Conservation (phyloP, 2,113 vertebrate genomes). For the Leptodactylus fuscus region DNA sequence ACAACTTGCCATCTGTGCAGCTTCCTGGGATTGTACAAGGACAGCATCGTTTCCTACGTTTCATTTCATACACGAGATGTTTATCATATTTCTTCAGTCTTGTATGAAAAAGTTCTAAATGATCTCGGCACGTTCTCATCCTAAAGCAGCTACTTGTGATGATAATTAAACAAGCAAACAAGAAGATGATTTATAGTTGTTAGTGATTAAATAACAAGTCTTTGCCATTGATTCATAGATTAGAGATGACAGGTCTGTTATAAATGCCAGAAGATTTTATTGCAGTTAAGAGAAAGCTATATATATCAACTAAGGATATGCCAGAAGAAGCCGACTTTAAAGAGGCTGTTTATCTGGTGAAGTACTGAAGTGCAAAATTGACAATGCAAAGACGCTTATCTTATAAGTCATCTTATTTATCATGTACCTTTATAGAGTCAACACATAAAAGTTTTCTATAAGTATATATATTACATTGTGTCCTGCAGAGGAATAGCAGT, state of each 20-base stretch:
- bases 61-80: slow-evolving; percentile 7
- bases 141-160: slow-evolving; percentile 28
- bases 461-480: neutral
- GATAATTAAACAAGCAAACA: slow-evolving; percentile 54
- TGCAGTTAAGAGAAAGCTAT: slow-evolving; percentile 14
- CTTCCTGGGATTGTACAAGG: neutral
- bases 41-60: neutral
- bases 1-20: neutral
- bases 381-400: neutral
- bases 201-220: slow-evolving; percentile 44
- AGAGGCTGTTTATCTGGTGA: neutral
- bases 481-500: neutral
- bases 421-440: neutral
- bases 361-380: slow-evolving; percentile 7
- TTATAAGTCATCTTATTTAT: neutral
- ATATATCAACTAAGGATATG: slow-evolving; percentile 8
- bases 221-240: slow-evolving; percentile 44
- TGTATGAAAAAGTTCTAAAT: slow-evolving; percentile 20
- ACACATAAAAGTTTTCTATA: neutral
- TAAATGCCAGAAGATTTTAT: slow-evolving; percentile 26
- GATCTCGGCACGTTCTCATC: neutral
- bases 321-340: neutral
- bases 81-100: neutral
- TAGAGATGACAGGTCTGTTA: slow-evolving; percentile 37
- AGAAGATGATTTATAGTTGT: slow-evolving; percentile 53